Evolutionary conservation across 2,888 invertebrate species (phyloP).

Genomic region (Perithous albicinctus): DNA sequence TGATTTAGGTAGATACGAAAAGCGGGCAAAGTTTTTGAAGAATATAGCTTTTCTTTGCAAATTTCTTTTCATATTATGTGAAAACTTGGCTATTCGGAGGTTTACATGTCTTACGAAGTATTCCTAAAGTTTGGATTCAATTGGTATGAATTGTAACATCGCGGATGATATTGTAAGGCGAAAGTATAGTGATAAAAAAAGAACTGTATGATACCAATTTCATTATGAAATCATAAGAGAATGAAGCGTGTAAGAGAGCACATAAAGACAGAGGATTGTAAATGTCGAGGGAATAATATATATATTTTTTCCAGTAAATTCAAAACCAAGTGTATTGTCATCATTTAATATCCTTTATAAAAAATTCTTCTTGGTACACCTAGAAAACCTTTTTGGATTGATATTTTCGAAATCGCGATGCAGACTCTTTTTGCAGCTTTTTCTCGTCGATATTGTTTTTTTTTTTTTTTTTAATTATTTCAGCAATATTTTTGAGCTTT

Average conservation of each 20-base stretch:
- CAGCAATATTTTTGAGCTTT: no score
- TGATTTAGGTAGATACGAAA: background rate
- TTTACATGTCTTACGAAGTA: background rate
- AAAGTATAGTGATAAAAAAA: constrained; percentile 1
- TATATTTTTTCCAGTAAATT: constrained; percentile 53
- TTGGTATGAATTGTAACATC: constrained; percentile 7
- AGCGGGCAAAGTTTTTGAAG: background rate
- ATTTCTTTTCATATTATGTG: background rate
- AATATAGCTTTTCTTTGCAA: background rate
- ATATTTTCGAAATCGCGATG: no score
- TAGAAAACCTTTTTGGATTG: no score
- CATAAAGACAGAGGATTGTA: constrained; percentile 7
- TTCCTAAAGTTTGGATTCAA: background rate
- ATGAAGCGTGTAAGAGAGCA: background rate
- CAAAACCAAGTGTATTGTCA: background rate
- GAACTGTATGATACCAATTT: constrained; percentile 7
- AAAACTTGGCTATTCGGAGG: no score
- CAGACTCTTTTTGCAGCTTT: no score
- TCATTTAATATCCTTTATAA: background rate
- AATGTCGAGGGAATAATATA: constrained; percentile 43
- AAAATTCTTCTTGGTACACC: background rate
- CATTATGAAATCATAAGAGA: background rate
- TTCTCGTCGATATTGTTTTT: no score
- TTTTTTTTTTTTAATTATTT: no score
- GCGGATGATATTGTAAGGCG: constrained; percentile 27